phyloP scores from a whole-genome alignment of 2,113 vertebrate genomes.

The Plectropomus leopardus region DNA sequence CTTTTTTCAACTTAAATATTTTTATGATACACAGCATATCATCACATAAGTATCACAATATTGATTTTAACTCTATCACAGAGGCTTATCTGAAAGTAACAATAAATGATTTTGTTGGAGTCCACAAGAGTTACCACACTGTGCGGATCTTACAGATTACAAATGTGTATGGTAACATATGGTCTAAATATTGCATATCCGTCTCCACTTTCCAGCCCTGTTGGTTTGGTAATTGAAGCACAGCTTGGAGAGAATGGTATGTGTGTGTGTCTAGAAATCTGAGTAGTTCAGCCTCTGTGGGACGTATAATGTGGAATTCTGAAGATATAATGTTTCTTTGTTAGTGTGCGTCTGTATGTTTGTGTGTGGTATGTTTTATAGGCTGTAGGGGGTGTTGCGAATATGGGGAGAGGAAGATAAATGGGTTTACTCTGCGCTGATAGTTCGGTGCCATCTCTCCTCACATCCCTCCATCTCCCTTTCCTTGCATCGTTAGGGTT shows the following conservation, averaged over 20 bases:
- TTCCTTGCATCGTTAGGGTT: conserved; percentile 67
- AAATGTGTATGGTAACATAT: conserved; percentile 37
- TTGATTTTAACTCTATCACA: not conserved
- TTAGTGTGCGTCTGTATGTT: conserved; percentile 54
- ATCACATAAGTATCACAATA: not conserved
- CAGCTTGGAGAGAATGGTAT: conserved; percentile 28
- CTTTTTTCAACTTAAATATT: too few relatives aligned
- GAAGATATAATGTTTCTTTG: conserved; percentile 61
- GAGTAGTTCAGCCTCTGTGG: conserved; percentile 39
- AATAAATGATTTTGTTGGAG: not conserved
- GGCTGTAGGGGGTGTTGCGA: conserved; percentile 69
- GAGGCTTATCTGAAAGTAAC: conserved; percentile 8
- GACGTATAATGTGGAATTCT: conserved; percentile 61
- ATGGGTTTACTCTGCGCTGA: conserved; percentile 74
- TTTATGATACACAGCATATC: not conserved
- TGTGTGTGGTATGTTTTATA: conserved; percentile 69
- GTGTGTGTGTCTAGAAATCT: conserved; percentile 30
- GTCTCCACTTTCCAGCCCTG: conserved; percentile 40
- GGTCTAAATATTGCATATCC: conserved; percentile 39
- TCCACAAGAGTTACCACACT: not conserved
- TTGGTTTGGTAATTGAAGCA: conserved; percentile 58
- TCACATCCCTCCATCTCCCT: conserved; percentile 62
- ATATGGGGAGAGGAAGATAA: conserved; percentile 72
- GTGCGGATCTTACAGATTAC: conserved; percentile 18
- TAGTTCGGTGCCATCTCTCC: conserved; percentile 66